Percentiles rank a stretch among this genome's conserved stretches.
phyloP scores from a whole-genome alignment of 2,797 vertebrate genomes.

The Melanotaenia maccullochi region DNA sequence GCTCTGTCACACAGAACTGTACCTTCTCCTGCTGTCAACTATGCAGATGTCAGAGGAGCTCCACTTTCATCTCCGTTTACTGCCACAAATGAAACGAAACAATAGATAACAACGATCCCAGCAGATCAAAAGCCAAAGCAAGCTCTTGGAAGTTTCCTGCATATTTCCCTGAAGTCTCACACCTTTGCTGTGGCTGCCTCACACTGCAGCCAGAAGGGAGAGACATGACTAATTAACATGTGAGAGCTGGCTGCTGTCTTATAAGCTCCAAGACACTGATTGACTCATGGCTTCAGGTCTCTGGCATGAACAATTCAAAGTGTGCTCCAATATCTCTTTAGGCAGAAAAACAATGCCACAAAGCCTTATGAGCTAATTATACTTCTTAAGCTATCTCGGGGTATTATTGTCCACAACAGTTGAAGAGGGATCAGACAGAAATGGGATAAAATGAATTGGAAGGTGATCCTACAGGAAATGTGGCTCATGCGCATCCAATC shows the following conservation, averaged over 20 bases:
- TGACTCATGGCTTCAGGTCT: slow-evolving; percentile 66
- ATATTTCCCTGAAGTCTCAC: slow-evolving; percentile 52
- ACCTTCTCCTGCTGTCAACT: slow-evolving; percentile 49
- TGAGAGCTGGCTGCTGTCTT: slow-evolving; percentile 63
- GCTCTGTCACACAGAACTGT: slow-evolving; percentile 7
- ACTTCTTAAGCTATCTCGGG: slow-evolving; percentile 35
- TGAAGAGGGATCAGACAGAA: slow-evolving; percentile 21
- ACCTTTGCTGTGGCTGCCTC: slow-evolving; percentile 60
- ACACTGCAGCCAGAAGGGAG: slow-evolving; percentile 56
- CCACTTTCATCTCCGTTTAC: slow-evolving; percentile 67
- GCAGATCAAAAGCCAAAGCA: slow-evolving; percentile 65
- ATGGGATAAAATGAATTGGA: slow-evolving; percentile 11
- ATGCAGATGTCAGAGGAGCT: slow-evolving; percentile 38
- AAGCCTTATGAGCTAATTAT: slow-evolving; percentile 58
- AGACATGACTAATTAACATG: slow-evolving; percentile 76
- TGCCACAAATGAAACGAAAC: slow-evolving; percentile 71
- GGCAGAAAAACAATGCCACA: slow-evolving; percentile 55
- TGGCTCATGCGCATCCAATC: slow-evolving; percentile 60
- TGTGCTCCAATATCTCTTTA: slow-evolving; percentile 48
- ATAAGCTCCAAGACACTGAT: slow-evolving; percentile 64
- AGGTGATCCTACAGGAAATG: slow-evolving; percentile 56
- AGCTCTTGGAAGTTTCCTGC: slow-evolving; percentile 55
- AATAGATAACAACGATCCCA: slow-evolving; percentile 64
- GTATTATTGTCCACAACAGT: slow-evolving; percentile 23
- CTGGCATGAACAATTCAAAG: slow-evolving; percentile 63